Base-by-base conservation (phyloP, 2,797 vertebrate genomes). In the Hyperoplus lanceolatus region DNA sequence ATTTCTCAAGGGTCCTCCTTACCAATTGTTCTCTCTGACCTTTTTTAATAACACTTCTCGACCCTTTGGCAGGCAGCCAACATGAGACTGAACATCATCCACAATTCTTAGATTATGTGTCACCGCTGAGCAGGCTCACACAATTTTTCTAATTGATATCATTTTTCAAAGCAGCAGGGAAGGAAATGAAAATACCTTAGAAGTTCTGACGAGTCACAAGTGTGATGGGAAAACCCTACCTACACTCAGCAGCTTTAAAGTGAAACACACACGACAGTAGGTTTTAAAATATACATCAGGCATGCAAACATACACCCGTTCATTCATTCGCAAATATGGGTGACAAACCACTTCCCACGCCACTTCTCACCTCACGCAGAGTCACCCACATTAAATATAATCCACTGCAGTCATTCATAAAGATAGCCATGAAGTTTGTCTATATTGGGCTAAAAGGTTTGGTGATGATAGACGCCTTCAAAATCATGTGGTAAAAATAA, bases 321-420 rank as follows among this genome's bases (percentile, higher is more conserved):
- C 43, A 75, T 77, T 91, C 80, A 89, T 89, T 87, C 76, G 77
- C 53, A 87, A 80, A 83, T 13, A 51, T 60, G 63, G 77, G 69
- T 78, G 79, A 82, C 72, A 42, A 77, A 81, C 21, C 15, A 58
- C 72, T 89, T 88, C 79, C 82, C 79, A 81, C 41, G 53, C 45
- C 13, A 63, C 81, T 55, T 78, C 58, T 72, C 70, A 75, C 56
- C 50, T 81, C 62, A 62, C 50, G 70, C 73, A 55, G 21, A 71
- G 62, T 68, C 74, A 61, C 41, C 46, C 29, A 39, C 75, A 71
- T 51, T 41, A 77, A 82, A 80, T 78, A 81, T 45, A 70, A 36
- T 46, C 38, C 5, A 12, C 48, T 8, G 1, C 49, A 62, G 64
- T 81, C 83, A 80, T 85, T 84, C 76, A 83, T 69, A 81, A 75